Evolutionary conservation across 2,888 invertebrate species (phyloP).

Genomic region (Leucozona laternaria): DNA sequence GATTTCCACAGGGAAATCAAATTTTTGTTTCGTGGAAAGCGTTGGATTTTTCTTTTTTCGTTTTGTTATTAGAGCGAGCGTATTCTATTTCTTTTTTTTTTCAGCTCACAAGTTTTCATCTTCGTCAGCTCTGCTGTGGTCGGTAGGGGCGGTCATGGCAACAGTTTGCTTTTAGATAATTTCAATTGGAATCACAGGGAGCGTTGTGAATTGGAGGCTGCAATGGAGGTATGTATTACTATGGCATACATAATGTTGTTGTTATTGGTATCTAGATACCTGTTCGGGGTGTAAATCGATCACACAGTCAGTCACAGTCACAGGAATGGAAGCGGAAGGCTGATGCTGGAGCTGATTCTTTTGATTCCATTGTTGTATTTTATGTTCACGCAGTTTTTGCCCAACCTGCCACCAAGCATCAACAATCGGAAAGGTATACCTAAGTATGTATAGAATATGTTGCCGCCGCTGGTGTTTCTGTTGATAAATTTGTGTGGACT

Average conservation of each 20-base stretch:
- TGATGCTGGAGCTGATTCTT: conserved; percentile 40
- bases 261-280: conserved; percentile 19
- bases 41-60: conserved; percentile 39
- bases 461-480: conserved; percentile 19
- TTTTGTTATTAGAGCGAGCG: conserved; percentile 12
- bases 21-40: conserved; percentile 75
- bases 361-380: conserved; percentile 51
- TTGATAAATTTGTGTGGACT: background rate
- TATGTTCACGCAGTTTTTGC: conserved; percentile 45
- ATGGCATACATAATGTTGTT: conserved; percentile 8
- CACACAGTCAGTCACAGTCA: conserved; percentile 61
- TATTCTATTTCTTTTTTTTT: conserved; percentile 31
- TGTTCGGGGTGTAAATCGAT: conserved; percentile 66
- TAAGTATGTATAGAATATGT: background rate
- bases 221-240: conserved; percentile 5
- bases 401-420: background rate
- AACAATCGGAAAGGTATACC: conserved; percentile 25
- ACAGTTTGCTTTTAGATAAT: conserved; percentile 54
- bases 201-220: background rate
- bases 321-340: background rate
- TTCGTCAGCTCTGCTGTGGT: conserved; percentile 55
- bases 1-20: conserved; percentile 82
- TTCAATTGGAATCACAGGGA: conserved; percentile 43
- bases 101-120: conserved; percentile 39
- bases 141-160: conserved; percentile 37